Percentiles rank a stretch among this genome's conserved stretches.
Evolutionary conservation across 2,113 vertebrate species (phyloP).

Genomic region (Struthidea cinerea): DNA sequence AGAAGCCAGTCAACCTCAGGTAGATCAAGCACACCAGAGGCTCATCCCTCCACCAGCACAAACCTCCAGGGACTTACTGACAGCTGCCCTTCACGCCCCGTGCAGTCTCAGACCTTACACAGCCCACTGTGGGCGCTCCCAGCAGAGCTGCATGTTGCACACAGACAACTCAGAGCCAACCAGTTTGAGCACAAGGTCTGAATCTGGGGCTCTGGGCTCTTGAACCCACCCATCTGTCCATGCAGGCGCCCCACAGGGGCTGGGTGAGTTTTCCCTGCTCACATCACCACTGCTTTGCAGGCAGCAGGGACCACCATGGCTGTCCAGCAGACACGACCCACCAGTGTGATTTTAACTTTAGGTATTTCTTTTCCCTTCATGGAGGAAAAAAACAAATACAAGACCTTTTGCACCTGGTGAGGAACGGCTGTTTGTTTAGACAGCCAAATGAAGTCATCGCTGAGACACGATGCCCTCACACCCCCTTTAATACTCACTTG

Average conservation of each 20-base stretch:
- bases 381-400: not conserved
- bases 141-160: not conserved
- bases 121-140: not conserved
- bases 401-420: conserved; percentile 46
- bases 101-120: not conserved
- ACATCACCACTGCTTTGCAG: not conserved
- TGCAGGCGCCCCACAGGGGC: accelerated
- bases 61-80: not conserved
- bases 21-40: not conserved
- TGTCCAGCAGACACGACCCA: not conserved
- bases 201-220: not conserved
- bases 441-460: conserved; percentile 53
- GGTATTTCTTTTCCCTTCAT: conserved; percentile 16
- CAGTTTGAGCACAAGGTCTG: not conserved
- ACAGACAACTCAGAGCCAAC: not conserved
- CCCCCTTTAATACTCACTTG: conserved; percentile 18
- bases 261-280: not conserved
- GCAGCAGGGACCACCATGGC: not conserved
- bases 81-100: not conserved
- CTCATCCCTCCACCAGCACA: not conserved
- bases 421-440: conserved; percentile 40
- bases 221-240: not conserved
- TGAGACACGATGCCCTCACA: conserved; percentile 34
- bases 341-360: not conserved
- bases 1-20: not conserved